Evolutionary conservation across 2,113 vertebrate genomes (phyloP).

Genomic region (Poeciliopsis retropinna): DNA sequence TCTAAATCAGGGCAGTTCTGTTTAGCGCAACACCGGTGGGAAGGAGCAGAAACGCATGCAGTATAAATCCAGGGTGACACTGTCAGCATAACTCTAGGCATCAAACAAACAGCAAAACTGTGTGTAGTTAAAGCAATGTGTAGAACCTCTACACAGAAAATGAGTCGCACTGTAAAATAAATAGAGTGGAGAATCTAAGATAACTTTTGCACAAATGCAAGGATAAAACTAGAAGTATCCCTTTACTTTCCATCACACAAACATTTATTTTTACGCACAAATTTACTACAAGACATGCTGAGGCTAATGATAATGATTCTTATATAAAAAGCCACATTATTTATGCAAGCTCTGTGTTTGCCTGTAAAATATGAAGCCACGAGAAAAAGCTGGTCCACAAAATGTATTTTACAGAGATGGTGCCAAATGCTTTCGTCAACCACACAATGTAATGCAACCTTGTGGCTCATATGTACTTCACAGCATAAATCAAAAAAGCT

Average conservation of each 20-base stretch:
- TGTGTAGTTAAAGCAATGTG: neutral
- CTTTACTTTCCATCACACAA: slow-evolving; percentile 38
- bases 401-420: slow-evolving; percentile 21
- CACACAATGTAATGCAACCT: slow-evolving; percentile 25
- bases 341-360: slow-evolving; percentile 17
- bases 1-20: too few species aligned
- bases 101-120: neutral
- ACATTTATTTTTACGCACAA: slow-evolving; percentile 24
- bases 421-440: slow-evolving; percentile 44
- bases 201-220: slow-evolving; percentile 29
- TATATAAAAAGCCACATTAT: slow-evolving; percentile 27
- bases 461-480: slow-evolving; percentile 31
- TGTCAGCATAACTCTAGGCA: neutral
- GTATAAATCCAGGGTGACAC: too few species aligned
- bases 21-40: too few species aligned
- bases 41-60: too few species aligned
- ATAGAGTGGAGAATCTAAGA: neutral
- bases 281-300: slow-evolving; percentile 14
- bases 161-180: slow-evolving; percentile 6
- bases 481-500: slow-evolving; percentile 33
- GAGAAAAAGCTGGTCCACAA: slow-evolving; percentile 10
- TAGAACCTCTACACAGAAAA: neutral
- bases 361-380: slow-evolving; percentile 20
- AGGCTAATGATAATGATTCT: slow-evolving; percentile 14
- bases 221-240: neutral